Conservation (phyloP, 1,140 invertebrate species). For the Phenacoccus solenopsis region DNA sequence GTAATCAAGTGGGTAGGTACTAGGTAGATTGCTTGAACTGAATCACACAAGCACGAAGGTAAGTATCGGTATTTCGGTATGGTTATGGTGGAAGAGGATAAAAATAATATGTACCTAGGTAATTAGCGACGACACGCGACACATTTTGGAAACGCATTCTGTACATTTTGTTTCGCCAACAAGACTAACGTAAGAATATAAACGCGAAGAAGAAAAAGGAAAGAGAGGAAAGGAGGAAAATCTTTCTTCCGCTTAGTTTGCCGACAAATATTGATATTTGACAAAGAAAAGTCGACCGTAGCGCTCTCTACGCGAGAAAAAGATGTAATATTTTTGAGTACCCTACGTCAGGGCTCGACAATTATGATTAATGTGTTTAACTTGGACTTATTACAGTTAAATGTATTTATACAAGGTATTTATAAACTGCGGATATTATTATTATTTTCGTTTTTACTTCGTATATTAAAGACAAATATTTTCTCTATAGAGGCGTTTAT, state of each 20-base stretch:
- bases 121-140: too few species aligned
- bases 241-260: slow-evolving; percentile 9
- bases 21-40: too few species aligned
- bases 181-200: neutral
- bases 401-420: slow-evolving; percentile 18
- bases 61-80: too few species aligned
- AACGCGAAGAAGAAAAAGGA: neutral
- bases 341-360: slow-evolving; percentile 5
- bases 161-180: neutral
- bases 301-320: neutral
- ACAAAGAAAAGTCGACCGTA: slow-evolving; percentile 5
- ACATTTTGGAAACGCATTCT: neutral
- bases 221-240: slow-evolving; percentile 9
- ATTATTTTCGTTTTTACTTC: slow-evolving; percentile 14
- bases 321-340: slow-evolving; percentile 7
- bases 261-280: slow-evolving; percentile 17
- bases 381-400: slow-evolving; percentile 18
- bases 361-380: slow-evolving; percentile 18
- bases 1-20: too few species aligned
- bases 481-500: slow-evolving; percentile 10
- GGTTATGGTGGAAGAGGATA: too few species aligned
- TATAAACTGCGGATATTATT: slow-evolving; percentile 17
- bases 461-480: slow-evolving; percentile 17
- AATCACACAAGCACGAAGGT: too few species aligned
- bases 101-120: too few species aligned